phyloP scores from a whole-genome alignment of 1,140 invertebrate species.

The Cylas formicarius region DNA sequence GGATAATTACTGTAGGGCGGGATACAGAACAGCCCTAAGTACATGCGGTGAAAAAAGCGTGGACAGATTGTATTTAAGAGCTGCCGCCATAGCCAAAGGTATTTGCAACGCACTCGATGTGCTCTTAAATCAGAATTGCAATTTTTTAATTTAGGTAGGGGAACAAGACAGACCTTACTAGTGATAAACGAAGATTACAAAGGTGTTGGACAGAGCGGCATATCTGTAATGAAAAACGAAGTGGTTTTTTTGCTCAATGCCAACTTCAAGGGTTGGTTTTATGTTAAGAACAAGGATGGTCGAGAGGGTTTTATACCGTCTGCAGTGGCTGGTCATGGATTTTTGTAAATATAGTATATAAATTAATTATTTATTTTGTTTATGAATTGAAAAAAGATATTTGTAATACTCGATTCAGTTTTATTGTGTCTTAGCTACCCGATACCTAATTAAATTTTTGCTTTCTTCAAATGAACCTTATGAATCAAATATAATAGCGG shows the following conservation, averaged over 20 bases:
- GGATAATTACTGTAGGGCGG: conserved; percentile 33
- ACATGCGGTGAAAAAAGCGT: conserved; percentile 58
- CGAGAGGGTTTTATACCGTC: conserved; percentile 69
- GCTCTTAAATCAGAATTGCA: not conserved
- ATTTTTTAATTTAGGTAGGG: conserved; percentile 28
- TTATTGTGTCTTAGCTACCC: too few relatives aligned
- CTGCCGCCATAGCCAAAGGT: conserved; percentile 43
- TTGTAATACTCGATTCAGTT: too few relatives aligned
- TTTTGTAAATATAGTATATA: conserved; percentile 48
- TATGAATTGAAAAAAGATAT: too few relatives aligned
- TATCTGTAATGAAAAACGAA: conserved; percentile 63
- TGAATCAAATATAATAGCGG: too few relatives aligned
- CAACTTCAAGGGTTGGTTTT: conserved; percentile 56
- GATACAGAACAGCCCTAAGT: conserved; percentile 44
- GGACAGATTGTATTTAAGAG: conserved; percentile 60
- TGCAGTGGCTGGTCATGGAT: conserved; percentile 65
- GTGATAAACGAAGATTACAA: conserved; percentile 60
- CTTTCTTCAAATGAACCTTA: too few relatives aligned
- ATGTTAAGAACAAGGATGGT: conserved; percentile 59
- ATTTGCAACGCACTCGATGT: not conserved
- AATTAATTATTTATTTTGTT: too few relatives aligned
- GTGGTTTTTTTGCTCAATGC: conserved; percentile 59
- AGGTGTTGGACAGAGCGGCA: conserved; percentile 42
- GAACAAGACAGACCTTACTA: conserved; percentile 55
- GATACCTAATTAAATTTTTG: too few relatives aligned